A percentile compares a stretch with the other conserved stretches of the same genome.
These are phyloP conservation scores for Plodia interpunctella DNA, from an alignment of 1,140 invertebrate genomes.

Conservation along the genomic window DNA sequence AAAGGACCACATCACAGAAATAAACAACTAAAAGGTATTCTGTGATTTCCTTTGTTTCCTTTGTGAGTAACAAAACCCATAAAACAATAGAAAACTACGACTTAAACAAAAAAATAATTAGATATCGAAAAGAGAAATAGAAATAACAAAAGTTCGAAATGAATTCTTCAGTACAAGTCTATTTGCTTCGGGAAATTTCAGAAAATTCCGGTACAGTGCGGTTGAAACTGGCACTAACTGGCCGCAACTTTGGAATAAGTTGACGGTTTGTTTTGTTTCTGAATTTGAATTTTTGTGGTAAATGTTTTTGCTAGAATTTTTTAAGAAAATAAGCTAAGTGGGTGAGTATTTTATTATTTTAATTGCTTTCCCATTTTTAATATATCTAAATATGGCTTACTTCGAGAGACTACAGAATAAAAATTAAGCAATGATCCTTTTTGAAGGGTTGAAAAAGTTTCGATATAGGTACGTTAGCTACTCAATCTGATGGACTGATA, in stretches of 20 bases:
- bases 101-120: background rate
- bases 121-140: background rate
- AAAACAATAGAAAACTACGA: background rate
- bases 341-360: too few relatives aligned
- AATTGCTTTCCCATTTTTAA: too few relatives aligned
- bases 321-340: background rate
- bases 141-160: background rate
- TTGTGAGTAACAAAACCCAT: background rate
- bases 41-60: too few relatives aligned
- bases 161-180: background rate
- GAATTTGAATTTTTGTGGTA: conserved; percentile 2
- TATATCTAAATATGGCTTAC: too few relatives aligned
- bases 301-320: background rate
- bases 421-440: too few relatives aligned
- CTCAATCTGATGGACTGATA: too few relatives aligned
- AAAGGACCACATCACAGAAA: too few relatives aligned
- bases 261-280: conserved; percentile 1
- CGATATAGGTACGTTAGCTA: too few relatives aligned
- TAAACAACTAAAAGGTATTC: too few relatives aligned
- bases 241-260: conserved; percentile 5
- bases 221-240: conserved; percentile 5
- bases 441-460: too few relatives aligned
- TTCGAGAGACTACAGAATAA: too few relatives aligned
- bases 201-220: background rate
- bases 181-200: background rate